Evolutionary conservation across 2,113 vertebrate species (phyloP).

Genomic region (Arvicanthis niloticus): DNA sequence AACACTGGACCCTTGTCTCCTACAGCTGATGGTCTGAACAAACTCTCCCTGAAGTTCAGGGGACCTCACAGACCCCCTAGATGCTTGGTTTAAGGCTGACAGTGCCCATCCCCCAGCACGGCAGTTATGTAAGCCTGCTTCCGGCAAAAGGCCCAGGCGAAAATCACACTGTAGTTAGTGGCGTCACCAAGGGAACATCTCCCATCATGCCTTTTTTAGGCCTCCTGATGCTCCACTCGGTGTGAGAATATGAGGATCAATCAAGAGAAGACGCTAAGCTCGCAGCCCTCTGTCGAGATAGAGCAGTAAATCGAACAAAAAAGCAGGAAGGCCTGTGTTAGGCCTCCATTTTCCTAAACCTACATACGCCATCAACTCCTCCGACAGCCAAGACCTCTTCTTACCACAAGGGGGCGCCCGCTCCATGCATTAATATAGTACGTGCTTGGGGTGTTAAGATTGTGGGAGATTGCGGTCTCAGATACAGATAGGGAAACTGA

Average conservation of each 20-base stretch:
- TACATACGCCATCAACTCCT: not conserved
- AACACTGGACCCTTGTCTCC: not conserved
- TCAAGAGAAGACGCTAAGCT: not conserved
- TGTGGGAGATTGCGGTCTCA: accelerated
- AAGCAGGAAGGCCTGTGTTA: not conserved
- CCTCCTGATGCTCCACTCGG: not conserved
- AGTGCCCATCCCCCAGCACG: not conserved
- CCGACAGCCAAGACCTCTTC: not conserved
- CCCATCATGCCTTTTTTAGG: not conserved
- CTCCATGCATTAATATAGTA: not conserved
- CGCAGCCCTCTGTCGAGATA: not conserved
- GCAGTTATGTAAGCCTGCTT: not conserved
- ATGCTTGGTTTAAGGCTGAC: accelerated
- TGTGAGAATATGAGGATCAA: not conserved
- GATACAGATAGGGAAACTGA: not conserved
- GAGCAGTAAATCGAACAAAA: not conserved
- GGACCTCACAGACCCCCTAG: not conserved
- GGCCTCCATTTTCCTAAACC: not conserved
- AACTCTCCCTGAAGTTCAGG: not conserved
- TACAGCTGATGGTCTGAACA: not conserved
- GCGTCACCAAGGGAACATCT: not conserved
- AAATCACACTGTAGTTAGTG: not conserved
- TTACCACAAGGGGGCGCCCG: slow-evolving; percentile 60
- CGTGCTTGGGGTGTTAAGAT: not conserved
- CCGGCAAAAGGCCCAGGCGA: not conserved